Evolutionary conservation across 2,797 vertebrate genomes (phyloP).

Genomic region (Eurystomus glaucurus): DNA sequence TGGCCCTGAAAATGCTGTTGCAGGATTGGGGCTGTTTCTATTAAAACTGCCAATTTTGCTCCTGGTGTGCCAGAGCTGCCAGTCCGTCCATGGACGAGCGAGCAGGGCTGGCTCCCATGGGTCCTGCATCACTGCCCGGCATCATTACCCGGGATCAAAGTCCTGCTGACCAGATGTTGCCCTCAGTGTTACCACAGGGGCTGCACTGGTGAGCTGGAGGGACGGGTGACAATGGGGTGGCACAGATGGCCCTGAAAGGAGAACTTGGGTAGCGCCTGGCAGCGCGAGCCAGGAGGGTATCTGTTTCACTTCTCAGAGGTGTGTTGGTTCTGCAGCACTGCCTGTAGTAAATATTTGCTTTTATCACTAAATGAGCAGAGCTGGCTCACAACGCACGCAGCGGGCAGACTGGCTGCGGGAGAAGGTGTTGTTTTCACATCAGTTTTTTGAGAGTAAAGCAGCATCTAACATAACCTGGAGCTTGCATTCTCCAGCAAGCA

Average conservation of each 20-base stretch:
- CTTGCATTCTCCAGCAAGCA: background rate
- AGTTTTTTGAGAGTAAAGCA: background rate
- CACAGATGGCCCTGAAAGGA: slow-evolving; percentile 48
- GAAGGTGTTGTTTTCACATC: background rate
- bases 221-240: background rate
- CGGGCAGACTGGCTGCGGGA: background rate
- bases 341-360: slow-evolving; percentile 45
- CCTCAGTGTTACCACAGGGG: background rate
- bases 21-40: background rate
- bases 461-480: background rate
- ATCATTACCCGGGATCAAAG: rapidly evolving
- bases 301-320: background rate
- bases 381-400: background rate
- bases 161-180: background rate
- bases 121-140: rapidly evolving
- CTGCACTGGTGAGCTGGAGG: rapidly evolving
- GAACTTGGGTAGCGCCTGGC: background rate
- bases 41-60: background rate
- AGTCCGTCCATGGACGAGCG: rapidly evolving
- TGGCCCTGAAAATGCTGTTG: background rate
- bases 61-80: background rate
- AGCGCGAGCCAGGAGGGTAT: background rate
- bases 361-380: background rate
- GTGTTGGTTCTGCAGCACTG: background rate
- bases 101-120: rapidly evolving